Percentiles rank a stretch among this genome's conserved stretches.
Evolutionary conservation across 2,113 vertebrate genomes (phyloP).

Genomic region (Rhagologus leucostigma): DNA sequence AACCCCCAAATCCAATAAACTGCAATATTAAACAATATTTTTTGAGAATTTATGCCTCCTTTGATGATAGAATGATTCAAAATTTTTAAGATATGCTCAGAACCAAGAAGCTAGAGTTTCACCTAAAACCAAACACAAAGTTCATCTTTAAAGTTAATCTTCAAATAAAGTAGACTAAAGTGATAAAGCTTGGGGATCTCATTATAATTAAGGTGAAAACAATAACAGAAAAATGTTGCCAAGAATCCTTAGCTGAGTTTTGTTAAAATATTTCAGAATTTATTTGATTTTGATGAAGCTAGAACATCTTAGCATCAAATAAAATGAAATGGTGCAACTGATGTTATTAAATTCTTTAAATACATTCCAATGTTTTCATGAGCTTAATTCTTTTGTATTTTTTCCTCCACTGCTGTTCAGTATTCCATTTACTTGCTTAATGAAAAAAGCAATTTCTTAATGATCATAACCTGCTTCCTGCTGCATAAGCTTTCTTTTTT

Average conservation of each 20-base stretch:
- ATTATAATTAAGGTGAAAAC: not conserved
- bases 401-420: not conserved
- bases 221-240: not conserved
- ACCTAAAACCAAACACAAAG: not conserved
- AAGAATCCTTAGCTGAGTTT: not conserved
- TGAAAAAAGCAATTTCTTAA: not conserved
- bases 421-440: not conserved
- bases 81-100: not conserved
- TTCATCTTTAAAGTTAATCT: not conserved
- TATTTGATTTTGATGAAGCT: not conserved
- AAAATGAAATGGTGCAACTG: not conserved
- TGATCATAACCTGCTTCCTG: not conserved
- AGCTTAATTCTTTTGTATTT: not conserved
- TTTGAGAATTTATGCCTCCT: not conserved
- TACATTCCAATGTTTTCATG: not conserved
- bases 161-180: not conserved
- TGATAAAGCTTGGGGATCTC: not conserved
- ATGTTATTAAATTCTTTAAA: not conserved
- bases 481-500: not conserved
- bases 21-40: not conserved
- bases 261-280: not conserved
- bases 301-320: not conserved
- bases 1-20: not conserved
- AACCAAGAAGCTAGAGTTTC: not conserved
- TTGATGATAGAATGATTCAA: not conserved